Evolutionary conservation across 2,797 vertebrate species (phyloP).

Genomic region (Lates japonicus): DNA sequence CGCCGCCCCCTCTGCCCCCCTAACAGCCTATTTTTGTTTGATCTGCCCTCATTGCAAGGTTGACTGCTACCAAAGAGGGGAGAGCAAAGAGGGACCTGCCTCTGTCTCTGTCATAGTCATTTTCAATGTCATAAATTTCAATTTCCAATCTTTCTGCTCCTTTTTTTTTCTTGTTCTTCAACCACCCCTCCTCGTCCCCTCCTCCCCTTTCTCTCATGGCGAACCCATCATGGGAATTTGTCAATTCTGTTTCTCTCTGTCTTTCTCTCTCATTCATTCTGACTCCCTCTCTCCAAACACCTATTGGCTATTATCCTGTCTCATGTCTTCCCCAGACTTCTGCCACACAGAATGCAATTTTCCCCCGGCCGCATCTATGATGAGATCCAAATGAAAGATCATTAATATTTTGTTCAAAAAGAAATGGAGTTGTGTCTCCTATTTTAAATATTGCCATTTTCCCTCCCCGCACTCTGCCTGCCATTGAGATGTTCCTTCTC

Average conservation of each 20-base stretch:
- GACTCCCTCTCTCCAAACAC: slow-evolving; percentile 83
- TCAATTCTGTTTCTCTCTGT: slow-evolving; percentile 87
- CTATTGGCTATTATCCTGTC: slow-evolving; percentile 96
- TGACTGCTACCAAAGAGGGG: slow-evolving; percentile 87
- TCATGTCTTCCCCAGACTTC: slow-evolving; percentile 88
- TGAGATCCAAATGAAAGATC: slow-evolving; percentile 93
- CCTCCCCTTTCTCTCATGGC: slow-evolving; percentile 54
- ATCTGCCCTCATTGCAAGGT: slow-evolving; percentile 92
- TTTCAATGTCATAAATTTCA: slow-evolving; percentile 94
- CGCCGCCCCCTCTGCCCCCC: slow-evolving; percentile 54
- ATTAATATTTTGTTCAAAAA: slow-evolving; percentile 90
- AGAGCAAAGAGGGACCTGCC: slow-evolving; percentile 79
- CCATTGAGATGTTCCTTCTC: slow-evolving; percentile 61
- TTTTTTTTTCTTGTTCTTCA: slow-evolving; percentile 61
- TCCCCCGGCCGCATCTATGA: slow-evolving; percentile 86
- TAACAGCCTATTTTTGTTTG: slow-evolving; percentile 90
- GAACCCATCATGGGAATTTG: slow-evolving; percentile 88
- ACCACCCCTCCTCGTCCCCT: slow-evolving; percentile 21
- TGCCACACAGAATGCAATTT: slow-evolving; percentile 91
- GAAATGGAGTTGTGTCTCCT: slow-evolving; percentile 79
- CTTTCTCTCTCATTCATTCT: slow-evolving; percentile 76
- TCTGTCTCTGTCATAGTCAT: slow-evolving; percentile 86
- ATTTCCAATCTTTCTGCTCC: slow-evolving; percentile 81
- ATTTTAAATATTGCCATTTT: slow-evolving; percentile 80
- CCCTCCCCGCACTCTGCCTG: slow-evolving; percentile 49